A percentile compares a stretch with the other conserved stretches of the same genome.
Conservation (phyloP, 1,140 invertebrate species). For the Tribolium castaneum region DNA sequence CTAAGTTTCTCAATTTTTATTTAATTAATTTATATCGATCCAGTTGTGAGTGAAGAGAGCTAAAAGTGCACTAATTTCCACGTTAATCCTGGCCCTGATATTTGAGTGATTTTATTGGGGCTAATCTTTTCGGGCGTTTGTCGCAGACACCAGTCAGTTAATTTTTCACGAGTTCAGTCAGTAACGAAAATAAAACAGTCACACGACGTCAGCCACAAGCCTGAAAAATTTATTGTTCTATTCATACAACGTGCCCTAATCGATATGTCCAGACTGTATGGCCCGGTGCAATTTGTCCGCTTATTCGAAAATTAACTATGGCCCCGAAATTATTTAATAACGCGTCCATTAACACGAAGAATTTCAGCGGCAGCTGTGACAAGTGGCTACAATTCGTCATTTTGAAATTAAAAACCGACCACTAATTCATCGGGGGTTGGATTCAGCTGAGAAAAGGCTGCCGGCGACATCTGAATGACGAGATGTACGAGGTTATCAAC, state of each 20-base stretch:
- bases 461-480: slow-evolving; percentile 27
- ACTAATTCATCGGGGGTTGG: slow-evolving; percentile 12
- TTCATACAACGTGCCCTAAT: slow-evolving; percentile 7
- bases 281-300: not conserved
- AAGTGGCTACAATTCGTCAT: slow-evolving; percentile 16
- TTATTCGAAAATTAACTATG: slow-evolving; percentile 23
- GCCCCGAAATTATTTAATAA: not conserved
- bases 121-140: not conserved
- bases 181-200: slow-evolving; percentile 23
- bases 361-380: not conserved
- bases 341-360: slow-evolving; percentile 6
- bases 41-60: no score
- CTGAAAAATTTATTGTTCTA: slow-evolving; percentile 27
- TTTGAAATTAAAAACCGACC: slow-evolving; percentile 24
- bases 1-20: no score
- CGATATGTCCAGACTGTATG: slow-evolving; percentile 21
- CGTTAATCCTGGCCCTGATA: not conserved
- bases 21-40: no score
- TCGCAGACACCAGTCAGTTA: not conserved
- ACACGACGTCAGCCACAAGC: not conserved
- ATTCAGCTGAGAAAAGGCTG: slow-evolving; percentile 12
- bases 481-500: slow-evolving; percentile 29
- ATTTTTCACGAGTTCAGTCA: slow-evolving; percentile 29
- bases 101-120: not conserved
- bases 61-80: no score